Evolutionary conservation across 1,140 invertebrate genomes (phyloP).

Genomic region (Dryas iulia): DNA sequence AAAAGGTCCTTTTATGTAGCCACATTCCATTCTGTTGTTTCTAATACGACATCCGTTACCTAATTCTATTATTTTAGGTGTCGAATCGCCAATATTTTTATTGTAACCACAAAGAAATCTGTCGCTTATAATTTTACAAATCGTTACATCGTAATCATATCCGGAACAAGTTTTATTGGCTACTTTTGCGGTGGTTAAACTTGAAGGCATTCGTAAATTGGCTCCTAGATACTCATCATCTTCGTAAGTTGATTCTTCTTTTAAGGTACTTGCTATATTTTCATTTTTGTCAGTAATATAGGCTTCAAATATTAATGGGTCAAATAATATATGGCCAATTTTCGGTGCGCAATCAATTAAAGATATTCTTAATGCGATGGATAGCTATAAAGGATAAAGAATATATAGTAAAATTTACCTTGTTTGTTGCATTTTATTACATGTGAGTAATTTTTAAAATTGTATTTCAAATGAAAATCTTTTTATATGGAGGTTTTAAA

Average conservation of each 20-base stretch:
- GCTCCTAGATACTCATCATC: neutral
- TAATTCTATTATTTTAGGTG: conserved; percentile 32
- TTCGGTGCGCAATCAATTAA: conserved; percentile 31
- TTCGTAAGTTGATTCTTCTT: neutral
- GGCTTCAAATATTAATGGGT: conserved; percentile 35
- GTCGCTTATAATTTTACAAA: conserved; percentile 47
- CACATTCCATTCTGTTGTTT: conserved; percentile 62
- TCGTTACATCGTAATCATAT: conserved; percentile 50
- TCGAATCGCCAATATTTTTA: conserved; percentile 49
- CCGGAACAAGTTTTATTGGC: conserved; percentile 29
- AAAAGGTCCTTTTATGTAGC: conserved; percentile 47
- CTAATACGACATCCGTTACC: conserved; percentile 51
- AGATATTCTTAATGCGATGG: neutral
- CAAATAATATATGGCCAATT: conserved; percentile 34
- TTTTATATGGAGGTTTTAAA: too few relatives aligned
- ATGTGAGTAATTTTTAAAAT: too few relatives aligned
- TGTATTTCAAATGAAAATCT: too few relatives aligned
- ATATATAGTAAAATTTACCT: too few relatives aligned
- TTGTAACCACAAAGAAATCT: conserved; percentile 63
- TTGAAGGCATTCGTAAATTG: neutral
- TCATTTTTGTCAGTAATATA: conserved; percentile 12
- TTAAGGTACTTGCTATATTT: neutral
- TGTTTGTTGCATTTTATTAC: too few relatives aligned
- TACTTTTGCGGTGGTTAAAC: neutral
- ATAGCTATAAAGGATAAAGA: neutral